Conservation (phyloP, 2,113 vertebrate species). For the Atrichornis clamosus region DNA sequence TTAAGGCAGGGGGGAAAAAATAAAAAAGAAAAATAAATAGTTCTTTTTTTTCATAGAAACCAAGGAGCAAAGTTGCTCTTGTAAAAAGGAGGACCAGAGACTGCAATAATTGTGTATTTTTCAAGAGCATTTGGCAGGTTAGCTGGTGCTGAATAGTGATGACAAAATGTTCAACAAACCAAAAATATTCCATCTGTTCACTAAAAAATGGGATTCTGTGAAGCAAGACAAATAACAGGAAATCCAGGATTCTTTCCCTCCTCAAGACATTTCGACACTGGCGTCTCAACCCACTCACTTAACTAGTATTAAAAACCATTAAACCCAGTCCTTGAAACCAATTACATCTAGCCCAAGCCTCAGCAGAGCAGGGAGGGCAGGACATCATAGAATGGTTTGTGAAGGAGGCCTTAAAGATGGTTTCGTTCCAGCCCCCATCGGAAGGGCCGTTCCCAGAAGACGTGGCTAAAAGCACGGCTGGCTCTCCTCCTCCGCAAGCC, state of each 20-base stretch:
- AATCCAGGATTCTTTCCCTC: neutral
- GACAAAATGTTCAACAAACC: slow-evolving; percentile 65
- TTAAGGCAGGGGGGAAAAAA: neutral
- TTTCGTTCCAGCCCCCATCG: rapidly evolving
- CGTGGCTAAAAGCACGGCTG: neutral
- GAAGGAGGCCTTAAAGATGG: rapidly evolving
- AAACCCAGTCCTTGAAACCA: neutral
- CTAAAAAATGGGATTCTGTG: slow-evolving; percentile 17
- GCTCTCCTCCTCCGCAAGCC: neutral
- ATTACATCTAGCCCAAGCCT: neutral
- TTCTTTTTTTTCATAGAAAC: neutral
- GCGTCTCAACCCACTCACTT: neutral
- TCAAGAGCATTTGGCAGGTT: slow-evolving; percentile 58
- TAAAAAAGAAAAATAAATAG: neutral
- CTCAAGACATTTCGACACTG: neutral
- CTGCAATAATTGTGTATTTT: slow-evolving; percentile 14
- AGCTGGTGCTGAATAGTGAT: slow-evolving; percentile 47
- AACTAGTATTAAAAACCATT: neutral
- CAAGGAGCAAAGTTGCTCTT: neutral
- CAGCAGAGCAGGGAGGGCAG: neutral
- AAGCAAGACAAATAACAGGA: slow-evolving; percentile 33
- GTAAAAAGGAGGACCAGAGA: neutral
- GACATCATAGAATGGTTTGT: neutral
- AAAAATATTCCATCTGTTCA: slow-evolving; percentile 59
- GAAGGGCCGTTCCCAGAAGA: neutral